Conservation (phyloP, 2,888 invertebrate genomes). For the Macrosiphum euphorbiae region DNA sequence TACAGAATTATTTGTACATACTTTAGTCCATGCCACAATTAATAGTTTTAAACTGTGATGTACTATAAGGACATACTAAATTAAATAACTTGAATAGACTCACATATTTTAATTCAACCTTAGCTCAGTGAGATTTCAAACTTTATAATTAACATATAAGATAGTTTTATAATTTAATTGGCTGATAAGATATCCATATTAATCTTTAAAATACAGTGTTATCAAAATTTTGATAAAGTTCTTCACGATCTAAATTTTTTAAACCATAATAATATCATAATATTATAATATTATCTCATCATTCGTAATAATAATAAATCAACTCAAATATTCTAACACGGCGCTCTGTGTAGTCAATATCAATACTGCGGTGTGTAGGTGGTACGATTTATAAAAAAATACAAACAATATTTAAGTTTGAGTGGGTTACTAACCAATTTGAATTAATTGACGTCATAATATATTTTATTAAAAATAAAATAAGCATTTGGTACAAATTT, state of each 20-base stretch:
- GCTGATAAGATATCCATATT: background rate
- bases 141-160: background rate
- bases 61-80: background rate
- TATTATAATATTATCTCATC: background rate
- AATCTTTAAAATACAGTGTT: background rate
- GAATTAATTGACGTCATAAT: background rate
- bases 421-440: background rate
- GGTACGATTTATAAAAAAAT: background rate
- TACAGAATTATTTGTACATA: background rate
- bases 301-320: background rate
- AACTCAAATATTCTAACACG: background rate
- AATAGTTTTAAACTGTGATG: background rate
- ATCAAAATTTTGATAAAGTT: background rate
- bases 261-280: background rate
- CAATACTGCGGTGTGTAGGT: background rate
- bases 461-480: background rate
- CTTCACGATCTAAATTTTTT: background rate
- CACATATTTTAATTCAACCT: background rate
- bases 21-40: background rate
- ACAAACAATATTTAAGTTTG: background rate
- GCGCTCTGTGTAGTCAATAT: conserved; percentile 27
- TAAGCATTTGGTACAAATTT: background rate
- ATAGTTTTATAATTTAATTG: background rate
- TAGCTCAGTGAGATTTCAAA: background rate
- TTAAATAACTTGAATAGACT: background rate